Conservation (phyloP, 2,113 vertebrate species). For the Nymphicus hollandicus region DNA sequence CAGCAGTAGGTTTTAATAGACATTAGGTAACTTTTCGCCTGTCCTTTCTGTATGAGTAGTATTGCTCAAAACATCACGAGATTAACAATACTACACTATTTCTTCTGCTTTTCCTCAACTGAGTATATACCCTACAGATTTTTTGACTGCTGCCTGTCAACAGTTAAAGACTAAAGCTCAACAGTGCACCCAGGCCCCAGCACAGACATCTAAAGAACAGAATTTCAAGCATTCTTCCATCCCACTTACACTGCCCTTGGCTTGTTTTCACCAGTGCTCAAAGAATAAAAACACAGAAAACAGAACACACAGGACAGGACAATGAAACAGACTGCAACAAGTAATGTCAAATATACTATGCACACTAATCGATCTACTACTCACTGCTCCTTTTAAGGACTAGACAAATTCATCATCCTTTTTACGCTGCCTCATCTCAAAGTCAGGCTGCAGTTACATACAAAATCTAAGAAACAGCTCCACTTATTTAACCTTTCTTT, state of each 20-base stretch:
- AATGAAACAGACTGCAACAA: neutral
- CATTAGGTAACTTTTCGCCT: neutral
- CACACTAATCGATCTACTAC: neutral
- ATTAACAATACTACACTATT: neutral
- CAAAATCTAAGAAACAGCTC: neutral
- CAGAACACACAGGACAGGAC: neutral
- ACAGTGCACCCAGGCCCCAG: neutral
- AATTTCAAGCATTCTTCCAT: neutral
- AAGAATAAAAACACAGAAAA: neutral
- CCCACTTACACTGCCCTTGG: neutral
- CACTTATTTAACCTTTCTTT: accelerated
- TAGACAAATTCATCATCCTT: neutral
- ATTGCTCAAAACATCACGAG: neutral
- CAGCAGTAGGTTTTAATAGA: neutral
- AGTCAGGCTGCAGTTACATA: neutral
- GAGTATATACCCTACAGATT: neutral
- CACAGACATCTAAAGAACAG: neutral
- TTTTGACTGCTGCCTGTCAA: neutral
- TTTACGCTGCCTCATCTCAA: neutral
- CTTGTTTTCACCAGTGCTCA: neutral
- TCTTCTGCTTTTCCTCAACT: neutral
- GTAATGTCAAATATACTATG: neutral
- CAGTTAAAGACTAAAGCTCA: neutral
- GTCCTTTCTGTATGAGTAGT: accelerated
- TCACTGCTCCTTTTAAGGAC: neutral